Conservation (phyloP, 2,113 vertebrate genomes). For the Heterotis niloticus region DNA sequence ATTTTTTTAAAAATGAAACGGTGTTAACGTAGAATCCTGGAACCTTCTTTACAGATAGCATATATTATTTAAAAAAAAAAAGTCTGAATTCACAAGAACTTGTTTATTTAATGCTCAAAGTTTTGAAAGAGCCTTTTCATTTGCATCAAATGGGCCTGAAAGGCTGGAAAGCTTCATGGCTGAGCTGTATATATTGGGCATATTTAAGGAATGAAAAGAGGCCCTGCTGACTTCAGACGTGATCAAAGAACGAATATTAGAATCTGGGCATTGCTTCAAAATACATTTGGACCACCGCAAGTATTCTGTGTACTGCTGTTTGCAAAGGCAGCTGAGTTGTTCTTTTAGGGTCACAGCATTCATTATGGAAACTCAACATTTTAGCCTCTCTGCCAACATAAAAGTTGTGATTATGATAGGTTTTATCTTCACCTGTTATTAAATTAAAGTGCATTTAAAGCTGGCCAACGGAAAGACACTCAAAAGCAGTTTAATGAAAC, state of each 20-base stretch:
- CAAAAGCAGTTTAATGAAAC: too few relatives aligned
- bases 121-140: neutral
- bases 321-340: neutral
- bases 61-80: too few relatives aligned
- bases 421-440: neutral
- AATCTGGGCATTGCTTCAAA: neutral
- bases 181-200: neutral
- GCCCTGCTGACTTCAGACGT: neutral
- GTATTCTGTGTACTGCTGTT: neutral
- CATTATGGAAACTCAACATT: neutral
- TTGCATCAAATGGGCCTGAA: neutral
- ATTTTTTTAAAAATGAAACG: neutral
- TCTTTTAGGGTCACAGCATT: neutral
- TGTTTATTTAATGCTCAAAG: neutral
- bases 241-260: neutral
- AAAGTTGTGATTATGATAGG: neutral
- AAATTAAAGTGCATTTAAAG: too few relatives aligned
- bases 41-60: neutral
- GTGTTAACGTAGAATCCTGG: constrained; percentile 3
- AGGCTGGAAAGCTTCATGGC: neutral
- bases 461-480: too few relatives aligned
- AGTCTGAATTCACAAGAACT: neutral
- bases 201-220: neutral
- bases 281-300: neutral
- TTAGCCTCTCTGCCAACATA: neutral